A percentile compares a stretch with the other conserved stretches of the same genome.
These are phyloP conservation scores for Rhabdomys pumilio DNA, from an alignment of 2,797 vertebrate genomes.

Conservation along the genomic window DNA sequence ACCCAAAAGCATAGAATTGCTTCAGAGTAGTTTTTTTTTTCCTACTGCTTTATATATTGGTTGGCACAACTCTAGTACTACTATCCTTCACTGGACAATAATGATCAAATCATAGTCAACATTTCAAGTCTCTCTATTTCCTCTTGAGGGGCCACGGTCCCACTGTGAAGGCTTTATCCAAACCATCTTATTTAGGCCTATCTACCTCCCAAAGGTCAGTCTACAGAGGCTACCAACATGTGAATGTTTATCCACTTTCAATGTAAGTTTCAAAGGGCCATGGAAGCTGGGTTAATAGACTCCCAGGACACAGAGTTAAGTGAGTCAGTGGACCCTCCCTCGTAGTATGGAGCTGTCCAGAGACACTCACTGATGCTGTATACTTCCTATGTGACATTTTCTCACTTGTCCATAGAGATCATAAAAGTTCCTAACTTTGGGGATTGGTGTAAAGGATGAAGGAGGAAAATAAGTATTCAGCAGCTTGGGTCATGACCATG, in stretches of 20 bases:
- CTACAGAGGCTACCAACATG: not conserved
- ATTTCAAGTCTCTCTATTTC: not conserved
- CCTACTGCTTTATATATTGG: conserved; percentile 1
- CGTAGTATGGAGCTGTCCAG: not conserved
- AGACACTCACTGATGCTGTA: not conserved
- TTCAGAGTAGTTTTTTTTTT: conserved; percentile 13
- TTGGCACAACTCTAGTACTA: conserved; percentile 25
- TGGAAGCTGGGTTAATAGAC: not conserved
- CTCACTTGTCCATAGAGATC: not conserved
- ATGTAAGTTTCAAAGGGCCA: not conserved
- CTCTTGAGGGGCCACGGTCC: not conserved
- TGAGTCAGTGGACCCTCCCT: not conserved
- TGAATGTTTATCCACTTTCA: not conserved
- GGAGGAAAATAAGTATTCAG: not conserved
- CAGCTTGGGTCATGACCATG: not conserved
- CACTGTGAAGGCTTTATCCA: too few relatives aligned
- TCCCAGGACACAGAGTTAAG: not conserved
- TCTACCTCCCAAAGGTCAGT: not conserved
- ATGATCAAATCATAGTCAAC: not conserved
- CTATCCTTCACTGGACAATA: not conserved
- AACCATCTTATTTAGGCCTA: not conserved
- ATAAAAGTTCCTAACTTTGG: not conserved
- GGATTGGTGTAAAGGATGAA: not conserved
- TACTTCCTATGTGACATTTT: conserved; percentile 5
- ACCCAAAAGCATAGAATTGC: conserved; percentile 1